A percentile compares a stretch with the other conserved stretches of the same genome.
These are phyloP conservation scores for Condylura cristata DNA, from an alignment of 2,113 vertebrate genomes.

Conservation along the genomic window DNA sequence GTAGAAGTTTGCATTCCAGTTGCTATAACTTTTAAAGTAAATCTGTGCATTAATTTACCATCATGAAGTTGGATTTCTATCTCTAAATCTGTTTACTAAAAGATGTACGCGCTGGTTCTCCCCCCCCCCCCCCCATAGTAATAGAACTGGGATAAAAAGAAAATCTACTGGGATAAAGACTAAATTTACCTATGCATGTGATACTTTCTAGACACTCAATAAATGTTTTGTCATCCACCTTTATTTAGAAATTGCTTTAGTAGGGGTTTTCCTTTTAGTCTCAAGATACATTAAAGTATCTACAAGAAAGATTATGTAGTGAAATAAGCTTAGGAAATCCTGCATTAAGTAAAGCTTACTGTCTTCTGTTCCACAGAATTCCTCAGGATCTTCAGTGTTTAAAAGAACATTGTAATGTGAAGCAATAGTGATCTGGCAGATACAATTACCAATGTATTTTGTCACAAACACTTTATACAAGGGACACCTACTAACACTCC, in stretches of 20 bases:
- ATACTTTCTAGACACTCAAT: background rate
- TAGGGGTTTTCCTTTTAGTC: background rate
- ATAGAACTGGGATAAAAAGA: background rate
- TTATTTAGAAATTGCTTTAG: conserved; percentile 17
- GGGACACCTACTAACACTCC: background rate
- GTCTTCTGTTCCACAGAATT: background rate
- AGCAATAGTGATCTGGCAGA: background rate
- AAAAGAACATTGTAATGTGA: background rate
- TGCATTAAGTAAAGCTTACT: background rate
- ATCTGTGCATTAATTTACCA: background rate
- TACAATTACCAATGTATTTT: background rate
- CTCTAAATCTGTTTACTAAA: background rate
- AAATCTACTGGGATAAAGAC: background rate
- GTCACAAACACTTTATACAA: background rate
- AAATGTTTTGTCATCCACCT: background rate
- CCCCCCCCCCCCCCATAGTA: background rate
- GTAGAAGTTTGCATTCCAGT: background rate
- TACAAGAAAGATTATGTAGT: background rate
- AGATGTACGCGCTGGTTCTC: background rate
- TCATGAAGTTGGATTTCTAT: conserved; percentile 13
- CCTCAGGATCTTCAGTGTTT: conserved; percentile 7
- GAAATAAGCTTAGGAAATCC: conserved; percentile 10
- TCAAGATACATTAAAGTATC: background rate
- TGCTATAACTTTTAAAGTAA: background rate
- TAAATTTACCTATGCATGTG: background rate